These are phyloP conservation scores for Coregonus suidteri DNA, from an alignment of 2,797 vertebrate genomes.

Conservation along the genomic window DNA sequence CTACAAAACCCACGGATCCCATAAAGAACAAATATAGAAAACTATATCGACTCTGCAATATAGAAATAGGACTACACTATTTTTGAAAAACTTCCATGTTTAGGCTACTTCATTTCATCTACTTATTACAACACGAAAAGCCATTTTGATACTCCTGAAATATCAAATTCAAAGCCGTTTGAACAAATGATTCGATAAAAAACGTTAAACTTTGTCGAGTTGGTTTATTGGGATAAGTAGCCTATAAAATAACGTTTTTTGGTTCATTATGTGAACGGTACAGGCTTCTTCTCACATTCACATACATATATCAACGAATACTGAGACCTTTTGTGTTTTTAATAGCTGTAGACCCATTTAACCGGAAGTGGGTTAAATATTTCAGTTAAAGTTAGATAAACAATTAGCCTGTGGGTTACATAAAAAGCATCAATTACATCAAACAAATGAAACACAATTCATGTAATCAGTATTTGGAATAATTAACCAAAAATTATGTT, in stretches of 20 bases:
- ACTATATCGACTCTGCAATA: too few species aligned
- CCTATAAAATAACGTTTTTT: background rate
- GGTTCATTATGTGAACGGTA: background rate
- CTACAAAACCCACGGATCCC: too few species aligned
- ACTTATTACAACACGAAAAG: too few species aligned
- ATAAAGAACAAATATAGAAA: too few species aligned
- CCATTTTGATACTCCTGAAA: too few species aligned
- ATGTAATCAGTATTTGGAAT: background rate
- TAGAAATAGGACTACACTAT: too few species aligned
- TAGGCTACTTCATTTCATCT: too few species aligned
- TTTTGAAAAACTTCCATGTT: too few species aligned
- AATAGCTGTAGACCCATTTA: background rate
- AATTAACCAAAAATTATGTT: background rate
- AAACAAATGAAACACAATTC: background rate
- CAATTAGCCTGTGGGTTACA: background rate
- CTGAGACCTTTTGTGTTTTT: background rate
- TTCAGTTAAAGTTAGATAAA: background rate
- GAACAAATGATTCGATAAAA: background rate
- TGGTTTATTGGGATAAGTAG: background rate
- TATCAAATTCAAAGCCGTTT: background rate
- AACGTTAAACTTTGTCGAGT: background rate
- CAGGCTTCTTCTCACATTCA: background rate
- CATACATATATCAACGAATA: background rate
- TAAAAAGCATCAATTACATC: background rate
- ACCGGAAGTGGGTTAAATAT: background rate